Evolutionary conservation across 2,888 invertebrate genomes (phyloP).

Genomic region (Laothoe populi): DNA sequence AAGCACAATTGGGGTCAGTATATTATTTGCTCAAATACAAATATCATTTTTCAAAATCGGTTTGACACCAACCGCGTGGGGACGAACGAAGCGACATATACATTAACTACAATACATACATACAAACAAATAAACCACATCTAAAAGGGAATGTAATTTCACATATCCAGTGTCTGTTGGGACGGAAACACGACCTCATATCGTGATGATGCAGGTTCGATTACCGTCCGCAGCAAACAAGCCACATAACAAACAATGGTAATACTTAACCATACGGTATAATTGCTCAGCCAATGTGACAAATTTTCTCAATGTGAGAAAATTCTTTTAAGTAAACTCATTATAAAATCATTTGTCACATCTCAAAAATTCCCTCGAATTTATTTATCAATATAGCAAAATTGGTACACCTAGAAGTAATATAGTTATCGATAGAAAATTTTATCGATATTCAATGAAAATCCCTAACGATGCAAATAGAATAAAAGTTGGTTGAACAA

Average conservation of each 20-base stretch:
- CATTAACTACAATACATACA: conserved; percentile 20
- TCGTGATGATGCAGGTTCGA: background rate
- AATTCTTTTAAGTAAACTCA: background rate
- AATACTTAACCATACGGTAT: background rate
- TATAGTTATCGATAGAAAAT: background rate
- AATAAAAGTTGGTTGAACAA: background rate
- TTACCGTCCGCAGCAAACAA: conserved; percentile 34
- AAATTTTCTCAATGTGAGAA: conserved; percentile 18
- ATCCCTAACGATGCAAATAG: no score
- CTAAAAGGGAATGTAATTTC: conserved; percentile 44
- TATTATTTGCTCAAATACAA: no score
- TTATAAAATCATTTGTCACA: no score
- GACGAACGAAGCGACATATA: background rate
- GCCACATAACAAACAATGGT: background rate
- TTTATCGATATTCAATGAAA: background rate
- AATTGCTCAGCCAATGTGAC: background rate
- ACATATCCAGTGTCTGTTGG: conserved; percentile 40
- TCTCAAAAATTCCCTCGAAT: no score
- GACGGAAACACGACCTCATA: background rate
- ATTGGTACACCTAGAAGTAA: background rate
- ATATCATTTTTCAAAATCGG: background rate
- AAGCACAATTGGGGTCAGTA: background rate
- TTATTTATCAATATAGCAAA: background rate
- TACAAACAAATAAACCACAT: conserved; percentile 35
- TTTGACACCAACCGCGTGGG: conserved; percentile 3